Percentiles rank a stretch among this genome's conserved stretches.
These are phyloP conservation scores for Carapus acus DNA, from an alignment of 2,797 vertebrate species.

Conservation along the genomic window DNA sequence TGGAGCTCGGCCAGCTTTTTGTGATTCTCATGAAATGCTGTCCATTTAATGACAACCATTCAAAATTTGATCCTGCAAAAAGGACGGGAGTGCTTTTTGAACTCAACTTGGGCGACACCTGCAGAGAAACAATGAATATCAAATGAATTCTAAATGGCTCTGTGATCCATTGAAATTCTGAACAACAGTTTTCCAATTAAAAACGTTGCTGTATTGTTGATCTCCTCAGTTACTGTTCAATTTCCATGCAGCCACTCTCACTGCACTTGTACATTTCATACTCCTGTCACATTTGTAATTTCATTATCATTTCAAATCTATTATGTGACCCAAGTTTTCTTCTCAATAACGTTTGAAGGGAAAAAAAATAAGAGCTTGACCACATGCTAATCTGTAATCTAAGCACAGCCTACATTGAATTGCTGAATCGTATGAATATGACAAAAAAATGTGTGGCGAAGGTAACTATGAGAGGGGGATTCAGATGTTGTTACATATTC, in stretches of 20 bases:
- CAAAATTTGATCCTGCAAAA: conserved; percentile 48
- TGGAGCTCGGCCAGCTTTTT: conserved; percentile 22
- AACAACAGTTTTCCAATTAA: conserved; percentile 52
- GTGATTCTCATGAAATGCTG: conserved; percentile 40
- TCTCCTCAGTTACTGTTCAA: conserved; percentile 27
- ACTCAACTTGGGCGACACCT: conserved; percentile 39
- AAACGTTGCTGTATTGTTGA: conserved; percentile 43
- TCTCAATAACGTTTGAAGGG: too few species aligned
- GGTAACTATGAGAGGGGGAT: too few species aligned
- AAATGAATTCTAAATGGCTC: conserved; percentile 54
- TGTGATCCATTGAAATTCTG: conserved; percentile 53
- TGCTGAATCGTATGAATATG: too few species aligned
- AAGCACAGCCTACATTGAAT: too few species aligned
- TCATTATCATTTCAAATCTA: too few species aligned
- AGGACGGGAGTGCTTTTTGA: conserved; percentile 29
- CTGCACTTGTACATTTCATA: conserved; percentile 28
- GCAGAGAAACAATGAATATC: conserved; percentile 52
- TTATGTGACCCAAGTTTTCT: too few species aligned
- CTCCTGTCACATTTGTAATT: conserved; percentile 17
- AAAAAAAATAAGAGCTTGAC: too few species aligned
- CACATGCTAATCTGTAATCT: too few species aligned
- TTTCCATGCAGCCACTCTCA: conserved; percentile 42
- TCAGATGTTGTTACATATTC: too few species aligned
- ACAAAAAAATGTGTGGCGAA: too few species aligned
- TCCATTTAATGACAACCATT: conserved; percentile 45